A percentile compares a stretch with the other conserved stretches of the same genome.
Evolutionary conservation across 2,888 invertebrate species (phyloP).

Genomic region (Sturmia bella): DNA sequence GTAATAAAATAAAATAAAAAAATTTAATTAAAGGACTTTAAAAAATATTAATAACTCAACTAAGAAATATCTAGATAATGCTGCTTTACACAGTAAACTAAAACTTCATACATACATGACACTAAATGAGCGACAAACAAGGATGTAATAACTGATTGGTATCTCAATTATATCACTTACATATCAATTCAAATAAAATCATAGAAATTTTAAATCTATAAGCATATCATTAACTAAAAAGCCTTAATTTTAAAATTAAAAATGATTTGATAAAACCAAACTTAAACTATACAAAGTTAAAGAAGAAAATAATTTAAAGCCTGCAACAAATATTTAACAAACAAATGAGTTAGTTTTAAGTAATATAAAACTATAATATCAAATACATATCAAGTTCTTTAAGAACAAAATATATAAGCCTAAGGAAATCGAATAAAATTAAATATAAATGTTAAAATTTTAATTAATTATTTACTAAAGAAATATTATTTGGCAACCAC

Average conservation of each 20-base stretch:
- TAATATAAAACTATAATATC: slow-evolving; percentile 58
- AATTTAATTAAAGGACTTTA: too few relatives aligned
- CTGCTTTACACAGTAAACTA: too few relatives aligned
- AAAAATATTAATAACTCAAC: too few relatives aligned
- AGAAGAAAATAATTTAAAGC: neutral
- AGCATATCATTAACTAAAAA: neutral
- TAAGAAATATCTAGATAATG: too few relatives aligned
- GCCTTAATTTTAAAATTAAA: neutral
- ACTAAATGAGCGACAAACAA: neutral
- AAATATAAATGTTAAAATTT: too few relatives aligned
- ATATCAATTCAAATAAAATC: slow-evolving; percentile 19
- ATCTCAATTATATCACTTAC: neutral
- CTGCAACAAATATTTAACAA: neutral
- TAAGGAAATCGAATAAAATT: slow-evolving; percentile 15
- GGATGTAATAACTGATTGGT: neutral
- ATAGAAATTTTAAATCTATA: too few relatives aligned
- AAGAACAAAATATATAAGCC: slow-evolving; percentile 59
- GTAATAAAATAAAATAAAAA: too few relatives aligned
- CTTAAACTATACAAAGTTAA: neutral
- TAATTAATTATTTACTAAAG: slow-evolving; percentile 35
- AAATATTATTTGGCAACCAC: too few relatives aligned
- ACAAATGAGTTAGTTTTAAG: slow-evolving; percentile 48
- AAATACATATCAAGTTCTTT: slow-evolving; percentile 70
- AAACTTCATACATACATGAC: too few relatives aligned
- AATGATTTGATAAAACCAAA: neutral